Percentiles rank a stretch among this genome's conserved stretches.
Evolutionary conservation across 2,797 vertebrate species (phyloP).

Genomic region (Mycteria americana): DNA sequence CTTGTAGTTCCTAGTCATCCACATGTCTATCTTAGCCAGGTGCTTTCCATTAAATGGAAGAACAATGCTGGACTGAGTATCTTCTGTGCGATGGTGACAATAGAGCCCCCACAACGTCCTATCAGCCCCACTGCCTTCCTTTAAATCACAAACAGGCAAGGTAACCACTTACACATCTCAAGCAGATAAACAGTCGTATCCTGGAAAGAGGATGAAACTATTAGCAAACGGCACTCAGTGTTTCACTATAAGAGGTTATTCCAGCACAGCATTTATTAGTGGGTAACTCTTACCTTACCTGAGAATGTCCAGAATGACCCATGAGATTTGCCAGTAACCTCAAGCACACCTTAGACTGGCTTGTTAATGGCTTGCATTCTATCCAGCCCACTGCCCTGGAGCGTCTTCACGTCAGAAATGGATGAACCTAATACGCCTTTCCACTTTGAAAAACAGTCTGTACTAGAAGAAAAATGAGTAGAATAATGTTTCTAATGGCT

Average conservation of each 20-base stretch:
- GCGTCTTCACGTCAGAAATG: neutral
- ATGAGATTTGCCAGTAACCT: neutral
- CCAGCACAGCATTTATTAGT: neutral
- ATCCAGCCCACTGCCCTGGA: neutral
- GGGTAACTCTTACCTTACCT: neutral
- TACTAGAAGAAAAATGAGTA: neutral
- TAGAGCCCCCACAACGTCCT: accelerated
- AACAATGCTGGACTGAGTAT: neutral
- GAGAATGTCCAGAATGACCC: neutral
- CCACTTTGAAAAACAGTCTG: neutral
- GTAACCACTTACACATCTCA: neutral
- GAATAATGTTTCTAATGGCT: neutral
- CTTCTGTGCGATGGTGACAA: neutral
- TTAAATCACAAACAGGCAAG: neutral
- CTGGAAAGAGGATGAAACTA: neutral
- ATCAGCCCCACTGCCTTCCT: neutral
- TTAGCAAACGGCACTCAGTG: neutral
- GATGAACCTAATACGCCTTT: neutral
- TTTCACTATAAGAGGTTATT: neutral
- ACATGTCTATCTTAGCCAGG: neutral
- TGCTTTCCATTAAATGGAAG: neutral
- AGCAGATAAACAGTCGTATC: neutral
- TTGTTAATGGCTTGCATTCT: neutral
- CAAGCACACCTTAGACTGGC: neutral
- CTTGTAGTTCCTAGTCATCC: neutral